Evolutionary conservation across 1,140 invertebrate genomes (phyloP), one percentile per base, ranked within the genome.

Genomic region (Berghia stephanieae): DNA sequence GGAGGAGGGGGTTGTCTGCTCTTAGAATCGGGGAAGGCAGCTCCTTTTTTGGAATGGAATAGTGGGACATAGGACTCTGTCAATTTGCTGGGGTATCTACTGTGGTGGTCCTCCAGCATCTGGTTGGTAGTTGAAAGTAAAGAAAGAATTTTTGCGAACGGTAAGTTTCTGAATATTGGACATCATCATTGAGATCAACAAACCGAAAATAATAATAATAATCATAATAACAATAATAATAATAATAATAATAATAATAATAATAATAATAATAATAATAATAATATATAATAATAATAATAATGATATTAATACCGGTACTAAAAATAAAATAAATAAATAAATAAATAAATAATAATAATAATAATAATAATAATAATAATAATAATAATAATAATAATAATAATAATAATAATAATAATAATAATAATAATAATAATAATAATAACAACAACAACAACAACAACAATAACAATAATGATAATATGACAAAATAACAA

Each of bases 61-160:
- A 84, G 82, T 43, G 82, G 83, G 16, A 84, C 83, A 78, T 84
- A 84, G 0, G 83, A 77, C 31, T 83, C 84, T 3, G 81, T 81
- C 42, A 79, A 80, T 0, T 81, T 80, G 46, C 69, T 46, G 76
- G 83, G 81, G 44, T 34, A 69, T 68, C 68, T 77, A 68, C 60
- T 66, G 44, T 72, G 70, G 70, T 72, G 55, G 21, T 72, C 70
- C 21, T 72, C 70, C 70, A n/a, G n/a, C n/a, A 72, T 72, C 70
- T 72, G 34, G 55, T 49, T n/a, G n/a, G n/a, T n/a, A n/a, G n/a
- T n/a, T n/a, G n/a, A n/a, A n/a, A n/a, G n/a, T n/a, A n/a, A n/a
- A n/a, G n/a, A n/a, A n/a, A n/a, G n/a, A n/a, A n/a, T n/a, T n/a
- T n/a, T n/a, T n/a, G n/a, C n/a, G n/a, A n/a, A n/a, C n/a, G n/a